A percentile compares a stretch with the other conserved stretches of the same genome.
These are phyloP conservation scores for Sarcophaga subvicina DNA, from an alignment of 2,888 invertebrate species.

Conservation along the genomic window DNA sequence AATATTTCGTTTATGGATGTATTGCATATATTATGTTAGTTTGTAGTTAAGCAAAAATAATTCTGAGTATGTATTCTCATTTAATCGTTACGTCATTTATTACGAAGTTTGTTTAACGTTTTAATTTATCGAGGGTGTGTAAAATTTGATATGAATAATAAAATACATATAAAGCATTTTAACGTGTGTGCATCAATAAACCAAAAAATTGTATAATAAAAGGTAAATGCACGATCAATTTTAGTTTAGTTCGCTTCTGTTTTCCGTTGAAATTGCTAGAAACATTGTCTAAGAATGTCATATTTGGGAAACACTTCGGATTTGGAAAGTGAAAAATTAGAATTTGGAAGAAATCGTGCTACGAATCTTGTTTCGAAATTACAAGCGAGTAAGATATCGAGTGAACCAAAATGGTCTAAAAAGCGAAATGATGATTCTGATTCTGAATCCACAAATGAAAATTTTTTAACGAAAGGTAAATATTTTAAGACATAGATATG, in stretches of 20 bases:
- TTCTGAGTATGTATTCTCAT: background rate
- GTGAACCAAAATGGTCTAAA: constrained; percentile 79
- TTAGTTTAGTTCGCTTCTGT: constrained; percentile 54
- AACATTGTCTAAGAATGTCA: constrained; percentile 74
- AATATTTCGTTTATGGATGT: too few relatives aligned
- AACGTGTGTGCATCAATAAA: background rate
- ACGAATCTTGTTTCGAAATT: constrained; percentile 78
- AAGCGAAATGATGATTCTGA: constrained; percentile 88
- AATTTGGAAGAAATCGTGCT: constrained; percentile 75
- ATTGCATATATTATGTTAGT: background rate
- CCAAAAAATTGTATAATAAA: constrained; percentile 5
- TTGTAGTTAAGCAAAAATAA: background rate
- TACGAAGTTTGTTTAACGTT: background rate
- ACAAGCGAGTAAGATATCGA: constrained; percentile 78
- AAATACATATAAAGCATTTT: background rate
- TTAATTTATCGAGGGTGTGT: background rate
- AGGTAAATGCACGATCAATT: background rate
- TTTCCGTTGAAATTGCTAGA: background rate
- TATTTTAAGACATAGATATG: background rate
- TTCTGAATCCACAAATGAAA: constrained; percentile 89
- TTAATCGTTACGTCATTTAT: background rate
- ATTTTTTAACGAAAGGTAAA: constrained; percentile 89
- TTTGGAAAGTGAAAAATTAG: constrained; percentile 80
- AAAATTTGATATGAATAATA: background rate
- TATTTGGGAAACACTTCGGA: constrained; percentile 81